These are phyloP conservation scores for Rosalia funebris DNA, from an alignment of 2,888 invertebrate species.

Conservation along the genomic window DNA sequence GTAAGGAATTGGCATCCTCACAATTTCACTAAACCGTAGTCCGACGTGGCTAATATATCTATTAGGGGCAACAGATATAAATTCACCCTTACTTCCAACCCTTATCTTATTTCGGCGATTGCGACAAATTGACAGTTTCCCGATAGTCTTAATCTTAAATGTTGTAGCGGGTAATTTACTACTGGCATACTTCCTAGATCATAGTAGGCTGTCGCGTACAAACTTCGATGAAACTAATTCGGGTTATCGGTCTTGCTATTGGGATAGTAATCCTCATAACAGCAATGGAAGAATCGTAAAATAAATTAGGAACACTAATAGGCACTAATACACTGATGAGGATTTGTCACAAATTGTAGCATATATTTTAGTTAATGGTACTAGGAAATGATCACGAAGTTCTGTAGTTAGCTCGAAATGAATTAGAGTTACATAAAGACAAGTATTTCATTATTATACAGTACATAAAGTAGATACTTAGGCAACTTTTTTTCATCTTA, in stretches of 20 bases:
- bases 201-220: background rate
- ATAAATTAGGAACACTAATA: too few relatives aligned
- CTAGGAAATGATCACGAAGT: too few relatives aligned
- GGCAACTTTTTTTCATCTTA: too few relatives aligned
- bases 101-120: slow-evolving; percentile 18
- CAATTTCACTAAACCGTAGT: background rate
- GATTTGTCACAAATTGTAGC: too few relatives aligned
- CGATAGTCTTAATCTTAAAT: slow-evolving; percentile 22
- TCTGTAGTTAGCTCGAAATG: too few relatives aligned
- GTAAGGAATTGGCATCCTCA: too few relatives aligned
- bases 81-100: slow-evolving; percentile 20
- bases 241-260: background rate
- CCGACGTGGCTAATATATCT: slow-evolving; percentile 7
- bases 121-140: slow-evolving; percentile 20
- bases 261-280: background rate
- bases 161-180: slow-evolving; percentile 1
- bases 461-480: too few relatives aligned
- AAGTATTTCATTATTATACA: too few relatives aligned
- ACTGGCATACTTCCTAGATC: slow-evolving; percentile 1
- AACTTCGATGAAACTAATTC: background rate
- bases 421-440: too few relatives aligned
- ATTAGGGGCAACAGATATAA: slow-evolving; percentile 11
- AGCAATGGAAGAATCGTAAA: too few relatives aligned
- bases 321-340: too few relatives aligned
- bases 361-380: too few relatives aligned